Base-by-base conservation (phyloP, 2,888 invertebrate species). In the Beris morrisii region DNA sequence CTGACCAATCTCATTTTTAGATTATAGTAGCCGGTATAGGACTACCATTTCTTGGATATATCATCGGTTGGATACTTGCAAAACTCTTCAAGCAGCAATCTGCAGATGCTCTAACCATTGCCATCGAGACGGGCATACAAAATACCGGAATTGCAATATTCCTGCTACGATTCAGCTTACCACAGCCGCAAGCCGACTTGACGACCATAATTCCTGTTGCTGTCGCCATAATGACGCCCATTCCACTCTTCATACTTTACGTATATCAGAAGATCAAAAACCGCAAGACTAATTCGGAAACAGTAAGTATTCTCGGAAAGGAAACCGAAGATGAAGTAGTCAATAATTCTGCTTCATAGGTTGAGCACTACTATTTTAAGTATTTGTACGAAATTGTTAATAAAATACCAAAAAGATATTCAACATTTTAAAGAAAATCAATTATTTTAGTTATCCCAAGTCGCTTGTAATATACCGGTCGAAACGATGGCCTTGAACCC, bases 71-170 rank as follows among this genome's bases (percentile, higher is more conserved):
- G 76, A 52, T 84, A 7, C 73, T 86, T 0, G 88, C 93, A 0
- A 81, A 83, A 61, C 31, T 87, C 0, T 82, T 86, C 12, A 82
- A 84, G 31, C 91, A 90, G 75, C 83, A 86, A 5, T 78, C 84
- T 52, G 78, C 84, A 4, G 92, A 95, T 78, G 82, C 88, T 3
- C 81, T 93, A n/a, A 93, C 97, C 5, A 95, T 97, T 74, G 89
- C 93, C 56, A 89, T 97, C 57, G 97, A 97, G 83, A 92, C 93
- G 4, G 95, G 96, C 59, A 88, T 96, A 64, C 95, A 96, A 82
- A 97, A 97, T 81, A 95, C 95, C 0, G 95, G 95, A 52, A 89
- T 97, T 70, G 86, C 95, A 0, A 95, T 97, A 74, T 93, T 96
- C 79, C 83, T 97, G 72, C 82, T 97, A 64, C 82, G 91, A 66